These are phyloP conservation scores for Palythoa grandiflora DNA, from an alignment of 92 coral and sea anemone genomes.

Conservation along the genomic window DNA sequence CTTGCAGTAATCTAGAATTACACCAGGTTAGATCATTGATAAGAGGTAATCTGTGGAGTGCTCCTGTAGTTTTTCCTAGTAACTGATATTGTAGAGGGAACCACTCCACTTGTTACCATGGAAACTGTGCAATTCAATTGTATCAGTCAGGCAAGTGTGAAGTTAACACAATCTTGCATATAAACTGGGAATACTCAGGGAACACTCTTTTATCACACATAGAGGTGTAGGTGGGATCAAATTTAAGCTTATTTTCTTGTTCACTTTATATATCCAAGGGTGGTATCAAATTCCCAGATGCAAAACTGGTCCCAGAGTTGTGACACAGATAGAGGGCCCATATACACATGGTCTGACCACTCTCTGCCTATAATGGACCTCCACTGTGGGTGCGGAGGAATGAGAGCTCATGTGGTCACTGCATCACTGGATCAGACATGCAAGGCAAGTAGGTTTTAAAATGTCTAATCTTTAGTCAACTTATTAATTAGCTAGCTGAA, in stretches of 20 bases:
- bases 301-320: constrained; percentile 12
- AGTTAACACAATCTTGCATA: too few species aligned
- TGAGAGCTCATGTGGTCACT: constrained; percentile 80
- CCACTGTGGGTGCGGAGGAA: constrained; percentile 88
- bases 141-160: too few species aligned
- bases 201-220: too few species aligned
- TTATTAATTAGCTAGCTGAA: neutral
- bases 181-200: too few species aligned
- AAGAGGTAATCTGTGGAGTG: too few species aligned
- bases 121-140: too few species aligned
- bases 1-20: too few species aligned
- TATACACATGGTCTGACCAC: constrained; percentile 95
- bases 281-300: constrained; percentile 55
- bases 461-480: neutral
- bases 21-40: too few species aligned
- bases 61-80: too few species aligned
- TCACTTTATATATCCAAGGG: constrained; percentile 32
- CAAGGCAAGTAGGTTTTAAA: constrained; percentile 65
- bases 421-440: constrained; percentile 98
- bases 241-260: neutral
- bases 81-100: too few species aligned
- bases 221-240: too few species aligned
- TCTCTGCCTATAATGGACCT: constrained; percentile 92
- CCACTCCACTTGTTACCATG: too few species aligned
- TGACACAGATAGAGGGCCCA: constrained; percentile 56